Evolutionary conservation across 2,888 invertebrate species (phyloP).

Genomic region (Lepetodrilus schrolli): DNA sequence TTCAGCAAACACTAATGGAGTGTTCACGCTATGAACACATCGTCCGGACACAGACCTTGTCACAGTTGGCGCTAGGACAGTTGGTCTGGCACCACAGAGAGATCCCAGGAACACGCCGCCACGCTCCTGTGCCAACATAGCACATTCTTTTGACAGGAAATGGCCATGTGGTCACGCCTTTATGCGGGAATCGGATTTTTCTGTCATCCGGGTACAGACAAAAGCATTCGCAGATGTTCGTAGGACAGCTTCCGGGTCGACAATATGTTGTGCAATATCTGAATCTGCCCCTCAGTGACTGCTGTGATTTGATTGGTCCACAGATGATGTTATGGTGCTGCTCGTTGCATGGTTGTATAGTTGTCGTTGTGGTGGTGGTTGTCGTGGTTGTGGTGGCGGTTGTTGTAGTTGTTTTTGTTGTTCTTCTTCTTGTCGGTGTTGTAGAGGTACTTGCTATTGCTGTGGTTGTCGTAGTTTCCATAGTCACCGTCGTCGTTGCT

Average conservation of each 20-base stretch:
- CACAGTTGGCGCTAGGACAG: neutral
- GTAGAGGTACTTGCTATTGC: constrained; percentile 1
- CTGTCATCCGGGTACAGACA: constrained; percentile 35
- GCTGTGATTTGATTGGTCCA: constrained; percentile 32
- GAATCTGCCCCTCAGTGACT: constrained; percentile 34
- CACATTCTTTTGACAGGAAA: neutral
- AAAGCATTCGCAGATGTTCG: constrained; percentile 36
- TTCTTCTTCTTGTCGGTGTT: constrained; percentile 11
- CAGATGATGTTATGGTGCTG: constrained; percentile 32
- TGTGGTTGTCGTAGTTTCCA: neutral
- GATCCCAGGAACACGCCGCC: neutral
- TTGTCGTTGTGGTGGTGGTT: neutral
- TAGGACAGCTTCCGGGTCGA: constrained; percentile 36
- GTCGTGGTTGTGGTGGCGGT: constrained; percentile 18
- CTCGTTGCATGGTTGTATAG: constrained; percentile 28
- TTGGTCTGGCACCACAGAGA: neutral
- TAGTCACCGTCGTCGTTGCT: neutral
- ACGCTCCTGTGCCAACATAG: neutral
- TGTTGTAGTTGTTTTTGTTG: neutral
- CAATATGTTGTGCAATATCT: constrained; percentile 38
- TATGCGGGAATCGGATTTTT: neutral
- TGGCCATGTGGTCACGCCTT: too few relatives aligned
- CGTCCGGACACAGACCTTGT: neutral
- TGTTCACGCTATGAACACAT: too few relatives aligned
- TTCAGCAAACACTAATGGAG: too few relatives aligned